Percentiles rank a stretch among this genome's conserved stretches.
Conservation (phyloP, 2,113 vertebrate species). For the Cynocephalus volans region DNA sequence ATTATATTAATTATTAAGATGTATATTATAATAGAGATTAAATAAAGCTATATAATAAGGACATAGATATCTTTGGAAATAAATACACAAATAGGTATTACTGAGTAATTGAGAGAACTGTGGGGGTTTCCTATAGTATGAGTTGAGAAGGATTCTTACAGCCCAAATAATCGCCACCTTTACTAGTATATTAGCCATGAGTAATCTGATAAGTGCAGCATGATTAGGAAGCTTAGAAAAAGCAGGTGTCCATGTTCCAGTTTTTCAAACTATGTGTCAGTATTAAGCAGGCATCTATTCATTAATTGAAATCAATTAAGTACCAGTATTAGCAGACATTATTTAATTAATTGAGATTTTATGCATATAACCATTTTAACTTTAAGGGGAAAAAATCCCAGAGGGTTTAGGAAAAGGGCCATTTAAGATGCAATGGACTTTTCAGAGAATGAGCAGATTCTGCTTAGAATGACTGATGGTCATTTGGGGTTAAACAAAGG, state of each 20-base stretch:
- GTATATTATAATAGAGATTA: background rate
- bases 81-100: background rate
- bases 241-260: background rate
- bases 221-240: background rate
- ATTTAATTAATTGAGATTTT: constrained; percentile 30
- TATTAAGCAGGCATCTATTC: background rate
- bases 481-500: background rate
- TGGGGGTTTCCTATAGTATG: background rate
- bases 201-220: background rate
- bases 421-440: background rate
- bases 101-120: background rate
- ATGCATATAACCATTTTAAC: constrained; percentile 21
- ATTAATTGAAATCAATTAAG: constrained; percentile 17
- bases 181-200: background rate
- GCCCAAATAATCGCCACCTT: background rate
- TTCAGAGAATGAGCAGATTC: background rate
- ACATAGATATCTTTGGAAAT: background rate
- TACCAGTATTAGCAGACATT: background rate
- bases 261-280: background rate
- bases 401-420: background rate
- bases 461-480: background rate
- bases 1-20: constrained; percentile 7
- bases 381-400: background rate
- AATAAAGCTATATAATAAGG: background rate
- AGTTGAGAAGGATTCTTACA: background rate